phyloP scores from a whole-genome alignment of 2,888 invertebrate genomes.

The Cheilosia soror region DNA sequence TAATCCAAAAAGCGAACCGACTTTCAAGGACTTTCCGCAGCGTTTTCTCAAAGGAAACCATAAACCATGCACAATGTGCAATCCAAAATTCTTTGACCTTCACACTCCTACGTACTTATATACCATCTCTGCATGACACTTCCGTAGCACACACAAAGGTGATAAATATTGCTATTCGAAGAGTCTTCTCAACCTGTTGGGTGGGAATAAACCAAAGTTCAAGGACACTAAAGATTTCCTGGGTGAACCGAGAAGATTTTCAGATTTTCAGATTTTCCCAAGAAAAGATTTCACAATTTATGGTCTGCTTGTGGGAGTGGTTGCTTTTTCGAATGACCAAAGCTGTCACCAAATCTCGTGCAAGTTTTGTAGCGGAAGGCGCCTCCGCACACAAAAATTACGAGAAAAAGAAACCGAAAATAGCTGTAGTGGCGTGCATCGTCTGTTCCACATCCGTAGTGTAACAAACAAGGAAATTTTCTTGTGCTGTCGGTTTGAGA shows the following conservation, averaged over 20 bases:
- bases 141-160: constrained; percentile 37
- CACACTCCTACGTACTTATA: constrained; percentile 17
- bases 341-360: constrained; percentile 48
- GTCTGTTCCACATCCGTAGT: constrained; percentile 35
- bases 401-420: constrained; percentile 16
- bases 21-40: constrained; percentile 46
- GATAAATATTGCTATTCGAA: constrained; percentile 28
- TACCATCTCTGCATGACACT: constrained; percentile 19
- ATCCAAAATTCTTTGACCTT: constrained; percentile 42
- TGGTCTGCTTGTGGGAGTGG: constrained; percentile 24
- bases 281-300: constrained; percentile 55
- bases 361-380: constrained; percentile 6
- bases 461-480: constrained; percentile 45
- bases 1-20: constrained; percentile 14
- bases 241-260: constrained; percentile 15
- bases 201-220: constrained; percentile 21
- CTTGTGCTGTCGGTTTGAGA: constrained; percentile 66
- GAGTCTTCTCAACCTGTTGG: constrained; percentile 36
- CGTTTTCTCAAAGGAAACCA: constrained; percentile 53
- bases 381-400: constrained; percentile 27
- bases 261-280: neutral
- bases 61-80: constrained; percentile 47
- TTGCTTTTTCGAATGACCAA: constrained; percentile 13
- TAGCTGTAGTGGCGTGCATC: constrained; percentile 42
- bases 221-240: constrained; percentile 18